A percentile compares a stretch with the other conserved stretches of the same genome.
phyloP scores from a whole-genome alignment of 2,888 invertebrate genomes.

The Cephus sareptanus region DNA sequence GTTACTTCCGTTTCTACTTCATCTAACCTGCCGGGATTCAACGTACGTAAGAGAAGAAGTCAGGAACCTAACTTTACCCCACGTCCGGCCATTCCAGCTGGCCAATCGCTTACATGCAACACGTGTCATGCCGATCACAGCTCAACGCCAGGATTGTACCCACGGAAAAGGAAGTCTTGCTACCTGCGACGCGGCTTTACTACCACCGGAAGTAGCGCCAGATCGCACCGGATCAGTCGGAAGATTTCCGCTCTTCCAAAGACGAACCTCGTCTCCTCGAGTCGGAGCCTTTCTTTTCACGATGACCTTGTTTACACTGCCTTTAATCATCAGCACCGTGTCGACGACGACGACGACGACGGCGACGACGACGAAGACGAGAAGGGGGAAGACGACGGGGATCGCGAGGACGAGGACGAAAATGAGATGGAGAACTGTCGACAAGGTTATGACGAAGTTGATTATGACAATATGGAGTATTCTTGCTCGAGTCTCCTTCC shows the following conservation, averaged over 20 bases:
- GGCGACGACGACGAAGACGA: neutral
- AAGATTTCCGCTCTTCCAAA: neutral
- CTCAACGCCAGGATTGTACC: neutral
- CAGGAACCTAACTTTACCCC: neutral
- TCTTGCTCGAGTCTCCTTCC: neutral
- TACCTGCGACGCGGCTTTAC: neutral
- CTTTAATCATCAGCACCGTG: constrained; percentile 29
- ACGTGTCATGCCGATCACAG: constrained; percentile 9
- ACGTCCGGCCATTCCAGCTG: constrained; percentile 4
- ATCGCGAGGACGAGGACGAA: neutral
- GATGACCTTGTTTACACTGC: constrained; percentile 53
- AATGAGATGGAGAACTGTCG: neutral
- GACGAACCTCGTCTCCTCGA: neutral
- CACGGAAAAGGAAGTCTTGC: neutral
- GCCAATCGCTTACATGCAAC: constrained; percentile 5
- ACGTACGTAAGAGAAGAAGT: neutral
- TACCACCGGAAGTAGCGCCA: neutral
- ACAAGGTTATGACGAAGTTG: neutral
- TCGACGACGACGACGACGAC: constrained; percentile 19
- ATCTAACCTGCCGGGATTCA: neutral
- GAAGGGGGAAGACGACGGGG: neutral
- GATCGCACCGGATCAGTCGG: neutral
- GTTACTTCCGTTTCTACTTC: constrained; percentile 26
- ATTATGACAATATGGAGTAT: neutral
- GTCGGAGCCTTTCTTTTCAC: constrained; percentile 27